Base-by-base conservation (phyloP, 2,113 vertebrate species). In the Dunckerocampus dactyliophorus region DNA sequence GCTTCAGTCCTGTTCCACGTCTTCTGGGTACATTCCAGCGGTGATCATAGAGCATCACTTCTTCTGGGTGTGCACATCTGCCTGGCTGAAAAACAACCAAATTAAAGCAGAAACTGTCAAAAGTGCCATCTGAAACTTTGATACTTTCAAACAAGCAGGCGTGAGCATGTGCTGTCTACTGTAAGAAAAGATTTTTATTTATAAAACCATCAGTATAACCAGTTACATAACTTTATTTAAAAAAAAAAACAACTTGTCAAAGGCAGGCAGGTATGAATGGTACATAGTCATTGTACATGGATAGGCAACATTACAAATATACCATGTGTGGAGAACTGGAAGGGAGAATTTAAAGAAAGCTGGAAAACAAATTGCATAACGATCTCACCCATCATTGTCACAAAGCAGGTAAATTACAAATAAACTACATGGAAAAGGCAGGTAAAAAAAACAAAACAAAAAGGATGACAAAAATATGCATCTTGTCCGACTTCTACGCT, bases 151-250 rank as follows among this genome's bases (percentile, higher is more conserved):
- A 55, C 65, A 79, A 69, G 71, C 62, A 81, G 80, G 69, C 2
- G 0, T 2, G 3, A 12, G 63, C 46, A 63, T 53, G 69, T 47
- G 72, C 79, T 12, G 70, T 87, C 85, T 87, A n/a, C n/a, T n/a
- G n/a, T n/a, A 85, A 77, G 86, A 88, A 89, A 89, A 80, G 71
- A 78, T 85, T 78, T 85, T 86, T 91, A 88, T 87, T 92, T 92
- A 90, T 89, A 88, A 87, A 88, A 90, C 89, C 65, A 76, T 88
- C 80, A 82, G 86, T 87, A 85, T 89, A 82, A 89, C 88, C 87
- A 91, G 87, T 87, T 89, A 89, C 86, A 90, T 85, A 83, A 43
- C 75, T 80, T 86, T 62, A 83, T 82, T 89, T 84, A 89, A 48
- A 88, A 87, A 89, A 48, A 88, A 87, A 91, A 73, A 81, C 79